Conservation (phyloP, 2,113 vertebrate genomes). For the Mohoua ochrocephala region DNA sequence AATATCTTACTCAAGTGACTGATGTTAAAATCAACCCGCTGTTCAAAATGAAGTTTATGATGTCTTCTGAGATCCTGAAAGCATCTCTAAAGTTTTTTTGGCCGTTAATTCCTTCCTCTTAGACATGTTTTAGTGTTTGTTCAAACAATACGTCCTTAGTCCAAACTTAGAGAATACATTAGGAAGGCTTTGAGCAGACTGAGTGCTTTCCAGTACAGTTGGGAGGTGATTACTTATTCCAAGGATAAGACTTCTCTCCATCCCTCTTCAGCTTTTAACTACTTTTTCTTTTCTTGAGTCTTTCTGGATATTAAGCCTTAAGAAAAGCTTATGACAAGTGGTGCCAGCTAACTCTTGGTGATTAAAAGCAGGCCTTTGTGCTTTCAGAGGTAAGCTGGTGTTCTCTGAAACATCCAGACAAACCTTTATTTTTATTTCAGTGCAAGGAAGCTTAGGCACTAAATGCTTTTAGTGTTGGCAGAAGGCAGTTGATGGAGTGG, state of each 20-base stretch:
- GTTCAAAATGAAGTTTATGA: not conserved
- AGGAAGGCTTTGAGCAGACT: not conserved
- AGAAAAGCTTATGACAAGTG: not conserved
- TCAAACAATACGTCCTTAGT: not conserved
- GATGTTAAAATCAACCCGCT: not conserved
- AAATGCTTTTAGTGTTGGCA: not conserved
- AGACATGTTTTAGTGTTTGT: not conserved
- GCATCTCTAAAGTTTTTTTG: not conserved
- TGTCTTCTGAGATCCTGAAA: not conserved
- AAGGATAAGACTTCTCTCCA: not conserved
- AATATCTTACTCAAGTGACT: not conserved
- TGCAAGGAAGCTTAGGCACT: not conserved
- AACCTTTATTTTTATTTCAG: not conserved
- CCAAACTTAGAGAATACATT: not conserved
- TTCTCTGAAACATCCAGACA: not conserved
- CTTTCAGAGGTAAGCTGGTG: not conserved
- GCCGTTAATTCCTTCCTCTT: not conserved
- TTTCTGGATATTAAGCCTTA: not conserved
- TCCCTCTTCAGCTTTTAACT: not conserved
- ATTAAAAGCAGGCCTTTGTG: not conserved
- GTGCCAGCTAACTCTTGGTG: not conserved
- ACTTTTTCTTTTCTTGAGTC: not conserved
- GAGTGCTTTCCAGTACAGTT: not conserved
- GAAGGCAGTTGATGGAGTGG: not conserved
- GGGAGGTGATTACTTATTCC: not conserved